A percentile compares a stretch with the other conserved stretches of the same genome.
phyloP scores from a whole-genome alignment of 2,113 vertebrate genomes.

The Phycodurus eques region DNA sequence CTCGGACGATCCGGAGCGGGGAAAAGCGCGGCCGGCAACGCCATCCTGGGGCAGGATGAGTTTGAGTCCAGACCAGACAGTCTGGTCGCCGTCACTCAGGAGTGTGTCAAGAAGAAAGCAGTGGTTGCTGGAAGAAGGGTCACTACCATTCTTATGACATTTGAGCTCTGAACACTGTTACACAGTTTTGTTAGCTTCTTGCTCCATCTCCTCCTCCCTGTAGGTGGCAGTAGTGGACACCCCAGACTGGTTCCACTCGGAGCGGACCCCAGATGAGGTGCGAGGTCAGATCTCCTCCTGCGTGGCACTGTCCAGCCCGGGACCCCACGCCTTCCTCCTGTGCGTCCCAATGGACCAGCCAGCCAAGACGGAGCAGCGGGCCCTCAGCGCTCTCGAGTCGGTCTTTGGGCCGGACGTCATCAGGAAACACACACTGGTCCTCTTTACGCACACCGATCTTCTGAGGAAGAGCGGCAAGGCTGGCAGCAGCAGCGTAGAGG shows the following conservation, averaged over 20 bases:
- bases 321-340: slow-evolving; percentile 74
- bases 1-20: slow-evolving; percentile 68
- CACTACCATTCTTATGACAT: neutral
- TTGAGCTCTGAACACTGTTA: neutral
- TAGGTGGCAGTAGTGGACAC: slow-evolving; percentile 75
- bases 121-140: slow-evolving; percentile 55
- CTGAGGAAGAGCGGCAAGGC: slow-evolving; percentile 39
- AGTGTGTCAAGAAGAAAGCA: slow-evolving; percentile 64
- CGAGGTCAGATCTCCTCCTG: slow-evolving; percentile 68
- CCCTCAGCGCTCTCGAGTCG: slow-evolving; percentile 47
- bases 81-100: slow-evolving; percentile 43
- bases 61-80: slow-evolving; percentile 48
- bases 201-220: slow-evolving; percentile 4
- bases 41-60: slow-evolving; percentile 58
- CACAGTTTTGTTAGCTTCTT: neutral
- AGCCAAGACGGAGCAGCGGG: slow-evolving; percentile 50
- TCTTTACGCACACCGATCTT: slow-evolving; percentile 68
- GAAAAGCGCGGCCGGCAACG: slow-evolving; percentile 70
- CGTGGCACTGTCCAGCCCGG: slow-evolving; percentile 64
- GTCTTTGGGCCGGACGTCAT: slow-evolving; percentile 61
- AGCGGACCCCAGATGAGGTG: slow-evolving; percentile 58
- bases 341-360: slow-evolving; percentile 72
- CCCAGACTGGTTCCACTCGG: slow-evolving; percentile 71
- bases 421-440: slow-evolving; percentile 54
- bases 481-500: slow-evolving; percentile 47